These are phyloP conservation scores for Clarias macrocephalus DNA, from an alignment of 2,113 vertebrate species.

Conservation along the genomic window DNA sequence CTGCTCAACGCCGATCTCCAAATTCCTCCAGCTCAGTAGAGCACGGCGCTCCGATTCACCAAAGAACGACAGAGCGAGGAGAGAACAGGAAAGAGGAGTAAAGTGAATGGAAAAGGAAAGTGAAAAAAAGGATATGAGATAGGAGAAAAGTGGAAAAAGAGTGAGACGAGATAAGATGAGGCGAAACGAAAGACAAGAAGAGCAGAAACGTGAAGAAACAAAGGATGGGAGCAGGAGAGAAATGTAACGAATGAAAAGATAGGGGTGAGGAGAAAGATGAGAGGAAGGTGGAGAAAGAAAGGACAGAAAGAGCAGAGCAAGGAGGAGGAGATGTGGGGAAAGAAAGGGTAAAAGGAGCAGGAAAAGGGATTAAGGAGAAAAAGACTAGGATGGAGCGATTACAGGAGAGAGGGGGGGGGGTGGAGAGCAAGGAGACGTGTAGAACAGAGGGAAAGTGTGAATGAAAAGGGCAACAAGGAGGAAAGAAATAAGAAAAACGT, in stretches of 20 bases:
- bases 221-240: not conserved
- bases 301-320: not conserved
- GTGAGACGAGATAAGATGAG: not conserved
- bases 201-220: not conserved
- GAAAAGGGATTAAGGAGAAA: not conserved
- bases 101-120: not conserved
- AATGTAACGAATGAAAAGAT: not conserved
- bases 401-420: not conserved
- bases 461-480: not conserved
- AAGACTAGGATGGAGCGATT: not conserved
- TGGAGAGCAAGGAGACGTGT: not conserved
- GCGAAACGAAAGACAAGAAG: not conserved
- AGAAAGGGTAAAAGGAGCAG: not conserved
- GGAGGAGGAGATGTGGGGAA: not conserved
- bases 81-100: not conserved
- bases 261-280: not conserved
- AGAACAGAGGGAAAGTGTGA: not conserved
- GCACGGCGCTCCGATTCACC: not conserved
- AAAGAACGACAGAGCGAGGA: not conserved
- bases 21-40: conserved; percentile 16
- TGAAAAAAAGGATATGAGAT: not conserved
- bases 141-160: not conserved
- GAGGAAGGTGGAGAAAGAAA: not conserved
- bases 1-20: not conserved
- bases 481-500: not conserved